Percentiles rank a stretch among this genome's conserved stretches.
These are phyloP conservation scores for Smutsia gigantea DNA, from an alignment of 2,797 vertebrate genomes.

Conservation along the genomic window DNA sequence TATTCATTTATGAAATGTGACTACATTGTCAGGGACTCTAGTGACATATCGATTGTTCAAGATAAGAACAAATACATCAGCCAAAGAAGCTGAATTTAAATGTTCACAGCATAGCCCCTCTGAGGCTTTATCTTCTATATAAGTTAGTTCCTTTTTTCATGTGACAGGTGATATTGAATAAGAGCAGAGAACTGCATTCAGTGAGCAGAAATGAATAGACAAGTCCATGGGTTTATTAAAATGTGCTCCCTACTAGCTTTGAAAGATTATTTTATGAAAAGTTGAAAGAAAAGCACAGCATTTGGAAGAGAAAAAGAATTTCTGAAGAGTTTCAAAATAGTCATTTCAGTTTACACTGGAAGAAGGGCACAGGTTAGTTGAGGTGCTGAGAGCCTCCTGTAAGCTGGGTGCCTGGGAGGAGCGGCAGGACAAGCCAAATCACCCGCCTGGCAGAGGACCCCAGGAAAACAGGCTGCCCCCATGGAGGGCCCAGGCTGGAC, in stretches of 20 bases:
- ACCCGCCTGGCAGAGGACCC: not conserved
- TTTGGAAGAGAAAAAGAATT: constrained; percentile 1
- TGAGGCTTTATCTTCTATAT: not conserved
- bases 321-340: not conserved
- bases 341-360: not conserved
- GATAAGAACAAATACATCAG: not conserved
- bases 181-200: not conserved
- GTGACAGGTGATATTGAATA: not conserved
- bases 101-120: too few species aligned
- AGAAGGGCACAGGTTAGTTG: not conserved
- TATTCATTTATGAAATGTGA: not conserved
- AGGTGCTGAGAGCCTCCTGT: not conserved
- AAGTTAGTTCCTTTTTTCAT: not conserved
- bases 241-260: not conserved
- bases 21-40: not conserved
- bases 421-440: too few species aligned
- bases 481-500: too few species aligned
- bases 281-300: not conserved
- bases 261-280: not conserved
- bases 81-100: not conserved
- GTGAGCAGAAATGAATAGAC: not conserved
- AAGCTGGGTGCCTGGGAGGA: not conserved
- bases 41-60: not conserved
- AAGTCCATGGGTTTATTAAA: not conserved
- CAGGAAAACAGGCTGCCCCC: too few species aligned